A percentile compares a stretch with the other conserved stretches of the same genome.
phyloP scores from a whole-genome alignment of 30 jellyfish, hydroid and myxozoan species.

The Catostylus mosaicus region DNA sequence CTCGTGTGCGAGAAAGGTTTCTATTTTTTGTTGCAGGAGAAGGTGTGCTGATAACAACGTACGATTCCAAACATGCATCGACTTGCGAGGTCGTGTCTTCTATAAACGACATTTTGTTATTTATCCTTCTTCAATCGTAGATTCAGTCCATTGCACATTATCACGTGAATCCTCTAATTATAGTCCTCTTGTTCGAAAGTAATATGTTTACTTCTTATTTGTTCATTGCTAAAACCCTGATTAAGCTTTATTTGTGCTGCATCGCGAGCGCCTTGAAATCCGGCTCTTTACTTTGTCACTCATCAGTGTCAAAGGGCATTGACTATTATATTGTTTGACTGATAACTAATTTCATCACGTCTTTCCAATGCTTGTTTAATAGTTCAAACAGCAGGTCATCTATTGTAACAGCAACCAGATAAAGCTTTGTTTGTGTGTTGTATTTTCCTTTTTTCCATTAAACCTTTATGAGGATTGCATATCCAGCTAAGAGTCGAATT shows the following conservation, averaged over 20 bases:
- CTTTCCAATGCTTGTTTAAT: constrained; percentile 13
- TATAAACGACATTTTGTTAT: constrained; percentile 6
- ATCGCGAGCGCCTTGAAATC: neutral
- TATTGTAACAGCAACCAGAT: neutral
- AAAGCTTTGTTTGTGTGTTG: neutral
- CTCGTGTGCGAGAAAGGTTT: neutral
- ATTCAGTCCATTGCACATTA: neutral
- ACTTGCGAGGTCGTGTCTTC: neutral
- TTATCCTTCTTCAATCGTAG: neutral
- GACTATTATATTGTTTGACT: constrained; percentile 4
- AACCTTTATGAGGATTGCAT: neutral
- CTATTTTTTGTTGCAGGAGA: constrained; percentile 8
- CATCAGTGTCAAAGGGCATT: constrained; percentile 22
- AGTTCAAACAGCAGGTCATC: constrained; percentile 36
- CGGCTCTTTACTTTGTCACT: constrained; percentile 32
- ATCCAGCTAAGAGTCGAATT: neutral
- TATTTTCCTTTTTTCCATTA: neutral
- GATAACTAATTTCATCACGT: constrained; percentile 17
- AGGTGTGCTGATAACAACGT: constrained; percentile 35
- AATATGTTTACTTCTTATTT: neutral
- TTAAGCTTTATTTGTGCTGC: constrained; percentile 14
- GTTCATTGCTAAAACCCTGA: neutral
- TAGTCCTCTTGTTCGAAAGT: constrained; percentile 1
- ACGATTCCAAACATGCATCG: constrained; percentile 36
- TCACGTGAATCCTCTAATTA: neutral